These are phyloP conservation scores for Piscicola geometra DNA, from an alignment of 2,888 invertebrate genomes.

Conservation along the genomic window DNA sequence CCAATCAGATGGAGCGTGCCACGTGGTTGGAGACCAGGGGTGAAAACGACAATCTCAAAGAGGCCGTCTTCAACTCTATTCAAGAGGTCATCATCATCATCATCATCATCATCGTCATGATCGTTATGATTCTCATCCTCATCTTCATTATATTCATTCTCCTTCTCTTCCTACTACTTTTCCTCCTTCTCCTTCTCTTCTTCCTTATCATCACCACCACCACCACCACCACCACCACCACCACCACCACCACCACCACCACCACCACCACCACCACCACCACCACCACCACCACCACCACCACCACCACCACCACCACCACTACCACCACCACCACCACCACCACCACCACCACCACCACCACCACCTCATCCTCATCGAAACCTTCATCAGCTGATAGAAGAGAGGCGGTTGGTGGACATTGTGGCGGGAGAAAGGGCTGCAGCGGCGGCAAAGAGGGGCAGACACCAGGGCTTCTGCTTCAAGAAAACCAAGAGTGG, in stretches of 20 bases:
- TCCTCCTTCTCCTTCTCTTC: too few relatives aligned
- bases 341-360: not conserved
- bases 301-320: not conserved
- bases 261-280: constrained; percentile 11
- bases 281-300: constrained; percentile 1
- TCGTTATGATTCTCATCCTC: too few relatives aligned
- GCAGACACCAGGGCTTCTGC: constrained; percentile 46
- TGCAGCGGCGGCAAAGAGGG: constrained; percentile 40
- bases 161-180: too few relatives aligned
- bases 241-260: constrained; percentile 11
- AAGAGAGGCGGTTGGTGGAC: constrained; percentile 8
- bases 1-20: constrained; percentile 39
- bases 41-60: constrained; percentile 42
- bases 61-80: constrained; percentile 43
- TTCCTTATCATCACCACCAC: not conserved
- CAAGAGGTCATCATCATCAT: constrained; percentile 38
- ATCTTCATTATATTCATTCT: too few relatives aligned
- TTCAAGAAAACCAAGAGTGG: constrained; percentile 44
- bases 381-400: not conserved
- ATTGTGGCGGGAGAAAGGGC: not conserved
- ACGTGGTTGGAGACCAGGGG: constrained; percentile 45
- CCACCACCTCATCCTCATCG: not conserved
- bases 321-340: not conserved
- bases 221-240: constrained; percentile 12
- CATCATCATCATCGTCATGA: too few relatives aligned